Evolutionary conservation across 2,113 vertebrate species (phyloP).

Genomic region (Romanogobio albipinnatus): DNA sequence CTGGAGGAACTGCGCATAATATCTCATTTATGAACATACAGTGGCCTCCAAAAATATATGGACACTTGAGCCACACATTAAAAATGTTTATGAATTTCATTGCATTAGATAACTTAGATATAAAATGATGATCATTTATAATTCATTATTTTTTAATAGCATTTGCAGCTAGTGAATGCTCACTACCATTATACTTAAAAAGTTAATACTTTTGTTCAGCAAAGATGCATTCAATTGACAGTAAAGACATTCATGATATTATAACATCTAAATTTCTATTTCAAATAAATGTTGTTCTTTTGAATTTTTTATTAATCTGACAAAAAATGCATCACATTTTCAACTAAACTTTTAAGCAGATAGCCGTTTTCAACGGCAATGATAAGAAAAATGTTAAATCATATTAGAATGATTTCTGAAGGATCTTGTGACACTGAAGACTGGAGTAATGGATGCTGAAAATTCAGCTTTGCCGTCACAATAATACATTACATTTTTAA

Average conservation of each 20-base stretch:
- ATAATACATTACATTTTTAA: not conserved
- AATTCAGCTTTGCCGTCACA: not conserved
- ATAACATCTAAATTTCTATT: not conserved
- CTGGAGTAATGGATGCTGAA: not conserved
- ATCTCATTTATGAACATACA: not conserved
- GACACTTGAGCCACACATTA: too few species aligned
- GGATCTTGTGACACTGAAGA: not conserved
- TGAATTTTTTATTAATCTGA: not conserved
- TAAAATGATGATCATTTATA: not conserved
- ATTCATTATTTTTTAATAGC: too few species aligned
- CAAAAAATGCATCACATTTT: too few species aligned
- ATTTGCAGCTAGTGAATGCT: too few species aligned
- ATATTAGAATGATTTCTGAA: too few species aligned
- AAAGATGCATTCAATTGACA: not conserved
- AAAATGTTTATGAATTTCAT: not conserved
- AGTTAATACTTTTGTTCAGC: too few species aligned
- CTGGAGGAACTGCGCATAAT: constrained; percentile 21
- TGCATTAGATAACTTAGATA: not conserved
- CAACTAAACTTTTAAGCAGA: too few species aligned
- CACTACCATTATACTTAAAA: too few species aligned
- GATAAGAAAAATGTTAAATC: too few species aligned
- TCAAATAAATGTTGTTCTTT: not conserved
- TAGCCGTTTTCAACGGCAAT: too few species aligned
- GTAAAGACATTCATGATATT: not conserved
- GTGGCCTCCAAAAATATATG: not conserved